phyloP scores from a whole-genome alignment of 53 echinoderm and acorn worm species.

The Hippasteria phrygiana region DNA sequence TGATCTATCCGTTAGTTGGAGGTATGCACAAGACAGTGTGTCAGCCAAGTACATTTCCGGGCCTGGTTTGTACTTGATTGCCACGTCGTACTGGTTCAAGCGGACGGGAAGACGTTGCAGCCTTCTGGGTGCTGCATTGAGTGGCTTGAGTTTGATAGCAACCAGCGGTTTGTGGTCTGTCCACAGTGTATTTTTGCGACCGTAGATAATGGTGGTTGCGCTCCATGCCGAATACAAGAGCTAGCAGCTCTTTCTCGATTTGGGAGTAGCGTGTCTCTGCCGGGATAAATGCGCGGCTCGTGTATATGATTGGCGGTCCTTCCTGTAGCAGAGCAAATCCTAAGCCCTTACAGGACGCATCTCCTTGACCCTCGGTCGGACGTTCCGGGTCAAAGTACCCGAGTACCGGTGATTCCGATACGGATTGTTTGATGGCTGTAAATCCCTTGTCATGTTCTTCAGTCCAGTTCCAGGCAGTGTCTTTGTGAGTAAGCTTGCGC shows the following conservation, averaged over 20 bases:
- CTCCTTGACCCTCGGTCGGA: constrained; percentile 71
- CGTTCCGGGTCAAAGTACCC: constrained; percentile 65
- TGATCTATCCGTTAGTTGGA: constrained; percentile 43
- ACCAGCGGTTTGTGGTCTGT: constrained; percentile 61
- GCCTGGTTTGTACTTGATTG: constrained; percentile 71
- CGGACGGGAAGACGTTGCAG: constrained; percentile 72
- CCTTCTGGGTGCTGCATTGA: constrained; percentile 69
- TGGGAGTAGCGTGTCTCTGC: constrained; percentile 70
- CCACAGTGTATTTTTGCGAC: constrained; percentile 3
- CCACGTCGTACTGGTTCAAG: constrained; percentile 63
- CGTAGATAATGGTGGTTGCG: constrained; percentile 67
- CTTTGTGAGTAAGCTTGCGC: constrained; percentile 70
- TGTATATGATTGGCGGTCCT: constrained; percentile 68
- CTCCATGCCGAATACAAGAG: constrained; percentile 73
- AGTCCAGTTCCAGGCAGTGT: constrained; percentile 65
- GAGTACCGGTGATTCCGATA: constrained; percentile 65
- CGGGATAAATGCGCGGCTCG: constrained; percentile 65
- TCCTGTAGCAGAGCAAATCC: constrained; percentile 70
- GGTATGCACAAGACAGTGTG: constrained; percentile 65
- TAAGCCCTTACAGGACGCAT: constrained; percentile 70
- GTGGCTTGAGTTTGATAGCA: constrained; percentile 21
- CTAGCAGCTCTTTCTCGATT: constrained; percentile 72
- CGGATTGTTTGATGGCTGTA: constrained; percentile 40
- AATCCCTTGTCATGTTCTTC: constrained; percentile 39
- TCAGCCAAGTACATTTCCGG: constrained; percentile 74